Conservation (phyloP, 2,797 vertebrate genomes). For the Melanotaenia maccullochi region DNA sequence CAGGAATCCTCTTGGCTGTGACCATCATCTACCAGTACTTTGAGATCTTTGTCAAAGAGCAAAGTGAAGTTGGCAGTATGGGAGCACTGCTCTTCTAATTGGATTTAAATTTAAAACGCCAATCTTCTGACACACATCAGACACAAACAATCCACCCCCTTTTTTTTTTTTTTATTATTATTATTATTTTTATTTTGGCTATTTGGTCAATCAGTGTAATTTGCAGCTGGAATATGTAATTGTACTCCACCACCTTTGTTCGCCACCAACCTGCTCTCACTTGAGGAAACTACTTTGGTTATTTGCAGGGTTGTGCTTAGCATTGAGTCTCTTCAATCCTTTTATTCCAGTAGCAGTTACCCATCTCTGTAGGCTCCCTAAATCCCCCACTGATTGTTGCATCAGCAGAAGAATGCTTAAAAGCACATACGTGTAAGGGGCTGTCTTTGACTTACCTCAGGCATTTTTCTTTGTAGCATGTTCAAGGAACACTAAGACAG, state of each 20-base stretch:
- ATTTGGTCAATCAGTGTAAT: constrained; percentile 60
- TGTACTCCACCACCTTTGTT: constrained; percentile 47
- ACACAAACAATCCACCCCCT: constrained; percentile 76
- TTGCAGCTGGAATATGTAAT: constrained; percentile 58
- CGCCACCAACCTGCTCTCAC: constrained; percentile 47
- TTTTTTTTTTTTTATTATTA: constrained; percentile 58
- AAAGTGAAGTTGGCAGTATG: constrained; percentile 98
- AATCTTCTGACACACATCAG: constrained; percentile 49
- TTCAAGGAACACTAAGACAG: constrained; percentile 59
- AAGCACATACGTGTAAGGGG: constrained; percentile 61
- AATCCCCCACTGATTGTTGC: constrained; percentile 55
- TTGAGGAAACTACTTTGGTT: constrained; percentile 54
- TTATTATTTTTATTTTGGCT: constrained; percentile 40
- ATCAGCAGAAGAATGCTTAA: constrained; percentile 63
- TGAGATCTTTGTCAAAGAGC: constrained; percentile 99
- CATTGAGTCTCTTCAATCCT: constrained; percentile 52
- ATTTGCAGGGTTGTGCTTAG: constrained; percentile 60
- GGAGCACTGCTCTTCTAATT: constrained; percentile 93
- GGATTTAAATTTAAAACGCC: constrained; percentile 23
- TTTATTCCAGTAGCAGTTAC: constrained; percentile 47
- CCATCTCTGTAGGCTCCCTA: constrained; percentile 63
- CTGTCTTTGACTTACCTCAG: constrained; percentile 60
- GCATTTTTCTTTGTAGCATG: constrained; percentile 56
- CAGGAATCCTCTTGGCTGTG: constrained; percentile 95
- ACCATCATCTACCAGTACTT: constrained; percentile 99